phyloP scores from a whole-genome alignment of 2,888 invertebrate genomes.

The Heliconius ismenius region DNA sequence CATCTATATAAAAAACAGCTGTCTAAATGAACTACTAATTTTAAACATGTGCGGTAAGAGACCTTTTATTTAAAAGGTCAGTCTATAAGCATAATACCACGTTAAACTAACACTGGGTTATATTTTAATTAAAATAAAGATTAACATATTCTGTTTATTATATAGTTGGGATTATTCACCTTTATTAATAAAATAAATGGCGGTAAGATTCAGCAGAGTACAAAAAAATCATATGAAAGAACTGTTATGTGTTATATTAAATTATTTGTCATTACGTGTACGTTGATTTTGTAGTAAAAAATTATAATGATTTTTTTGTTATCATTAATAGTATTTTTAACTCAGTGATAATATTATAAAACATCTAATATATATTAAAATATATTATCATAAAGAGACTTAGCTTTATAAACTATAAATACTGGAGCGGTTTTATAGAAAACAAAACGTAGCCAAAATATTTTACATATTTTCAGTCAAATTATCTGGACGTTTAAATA shows the following conservation, averaged over 20 bases:
- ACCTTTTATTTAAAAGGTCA: not conserved
- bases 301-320: not conserved
- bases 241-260: not conserved
- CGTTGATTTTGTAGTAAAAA: not conserved
- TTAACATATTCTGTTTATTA: not conserved
- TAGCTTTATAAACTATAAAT: constrained; percentile 35
- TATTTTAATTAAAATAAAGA: not conserved
- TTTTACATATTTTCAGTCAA: constrained; percentile 4
- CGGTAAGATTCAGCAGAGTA: too few relatives aligned
- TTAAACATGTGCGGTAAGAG: constrained; percentile 11
- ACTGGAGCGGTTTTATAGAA: constrained; percentile 41
- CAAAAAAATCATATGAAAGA: not conserved
- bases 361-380: not conserved
- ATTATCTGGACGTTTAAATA: constrained; percentile 29
- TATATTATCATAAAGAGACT: not conserved
- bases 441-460: constrained; percentile 9
- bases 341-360: not conserved
- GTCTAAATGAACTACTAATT: not conserved
- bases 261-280: not conserved
- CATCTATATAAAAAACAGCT: not conserved
- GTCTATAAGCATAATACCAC: too few relatives aligned
- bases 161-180: not conserved
- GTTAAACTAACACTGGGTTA: constrained; percentile 7
- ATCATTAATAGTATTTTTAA: not conserved
- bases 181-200: too few relatives aligned